These are phyloP conservation scores for Equus quagga DNA, from an alignment of 2,113 vertebrate genomes.

Conservation along the genomic window DNA sequence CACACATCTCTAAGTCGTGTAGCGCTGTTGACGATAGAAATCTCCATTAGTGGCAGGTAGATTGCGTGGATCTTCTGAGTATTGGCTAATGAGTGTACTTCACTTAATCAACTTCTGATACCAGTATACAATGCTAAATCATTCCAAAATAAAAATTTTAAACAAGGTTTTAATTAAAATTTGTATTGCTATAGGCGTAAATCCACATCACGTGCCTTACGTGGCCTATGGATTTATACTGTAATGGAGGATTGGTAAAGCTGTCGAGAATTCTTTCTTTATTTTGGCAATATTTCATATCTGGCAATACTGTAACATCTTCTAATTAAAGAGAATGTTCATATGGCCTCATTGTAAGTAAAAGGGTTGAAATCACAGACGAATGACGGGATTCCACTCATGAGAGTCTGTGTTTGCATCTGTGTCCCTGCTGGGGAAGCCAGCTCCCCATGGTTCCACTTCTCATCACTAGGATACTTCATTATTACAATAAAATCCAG, in stretches of 20 bases:
- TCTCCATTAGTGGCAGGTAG: not conserved
- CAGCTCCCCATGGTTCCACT: too few species aligned
- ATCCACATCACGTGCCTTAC: not conserved
- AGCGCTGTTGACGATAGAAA: not conserved
- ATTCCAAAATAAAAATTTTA: not conserved
- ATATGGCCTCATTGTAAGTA: not conserved
- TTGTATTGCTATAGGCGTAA: not conserved
- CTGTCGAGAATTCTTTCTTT: not conserved
- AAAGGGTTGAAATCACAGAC: not conserved
- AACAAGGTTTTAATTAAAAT: constrained; percentile 21
- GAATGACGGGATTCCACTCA: not conserved
- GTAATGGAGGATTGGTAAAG: not conserved
- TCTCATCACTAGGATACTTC: not conserved
- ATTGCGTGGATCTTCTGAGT: not conserved
- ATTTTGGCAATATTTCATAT: not conserved
- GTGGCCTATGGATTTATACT: not conserved
- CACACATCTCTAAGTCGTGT: not conserved
- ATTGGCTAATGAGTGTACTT: not conserved
- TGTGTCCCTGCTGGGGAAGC: not conserved
- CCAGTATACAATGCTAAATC: not conserved
- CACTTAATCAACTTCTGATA: not conserved
- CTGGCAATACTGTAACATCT: not conserved
- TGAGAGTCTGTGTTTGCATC: not conserved
- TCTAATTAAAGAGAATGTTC: not conserved
- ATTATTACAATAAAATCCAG: not conserved